phyloP scores from a whole-genome alignment of 92 coral and sea anemone genomes.

The Phenganax subtilis region DNA sequence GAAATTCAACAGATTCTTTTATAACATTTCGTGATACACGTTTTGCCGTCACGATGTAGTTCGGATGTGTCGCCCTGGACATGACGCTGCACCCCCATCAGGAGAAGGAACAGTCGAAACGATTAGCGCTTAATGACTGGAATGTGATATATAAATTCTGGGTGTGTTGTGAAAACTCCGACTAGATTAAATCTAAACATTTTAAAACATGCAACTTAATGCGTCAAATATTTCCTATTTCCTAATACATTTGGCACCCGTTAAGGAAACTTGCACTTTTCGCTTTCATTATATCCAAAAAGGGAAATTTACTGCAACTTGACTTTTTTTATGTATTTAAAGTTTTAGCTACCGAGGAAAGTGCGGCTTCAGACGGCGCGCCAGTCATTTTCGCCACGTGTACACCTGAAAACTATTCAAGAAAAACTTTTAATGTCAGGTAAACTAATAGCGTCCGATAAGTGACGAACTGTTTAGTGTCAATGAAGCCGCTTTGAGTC shows the following conservation, averaged over 20 bases:
- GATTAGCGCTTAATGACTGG: constrained; percentile 45
- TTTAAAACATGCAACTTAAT: constrained; percentile 17
- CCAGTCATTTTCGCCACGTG: background rate
- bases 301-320: background rate
- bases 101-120: constrained; percentile 42
- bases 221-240: constrained; percentile 1
- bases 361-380: constrained; percentile 8
- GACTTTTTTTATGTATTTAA: background rate
- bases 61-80: constrained; percentile 33
- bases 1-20: background rate
- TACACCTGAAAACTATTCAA: constrained; percentile 24
- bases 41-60: constrained; percentile 19
- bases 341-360: background rate
- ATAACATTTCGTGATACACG: background rate
- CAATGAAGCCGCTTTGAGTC: constrained; percentile 8
- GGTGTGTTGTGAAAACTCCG: constrained; percentile 37
- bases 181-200: constrained; percentile 32
- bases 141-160: constrained; percentile 37
- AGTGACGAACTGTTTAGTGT: constrained; percentile 30
- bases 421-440: constrained; percentile 29
- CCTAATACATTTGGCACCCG: constrained; percentile 10
- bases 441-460: constrained; percentile 31
- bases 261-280: background rate
- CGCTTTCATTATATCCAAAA: background rate
- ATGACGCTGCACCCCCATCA: constrained; percentile 33